Percentiles rank a stretch among this genome's conserved stretches.
Evolutionary conservation across 2,113 vertebrate species (phyloP).

Genomic region (Tetrao urogallus): DNA sequence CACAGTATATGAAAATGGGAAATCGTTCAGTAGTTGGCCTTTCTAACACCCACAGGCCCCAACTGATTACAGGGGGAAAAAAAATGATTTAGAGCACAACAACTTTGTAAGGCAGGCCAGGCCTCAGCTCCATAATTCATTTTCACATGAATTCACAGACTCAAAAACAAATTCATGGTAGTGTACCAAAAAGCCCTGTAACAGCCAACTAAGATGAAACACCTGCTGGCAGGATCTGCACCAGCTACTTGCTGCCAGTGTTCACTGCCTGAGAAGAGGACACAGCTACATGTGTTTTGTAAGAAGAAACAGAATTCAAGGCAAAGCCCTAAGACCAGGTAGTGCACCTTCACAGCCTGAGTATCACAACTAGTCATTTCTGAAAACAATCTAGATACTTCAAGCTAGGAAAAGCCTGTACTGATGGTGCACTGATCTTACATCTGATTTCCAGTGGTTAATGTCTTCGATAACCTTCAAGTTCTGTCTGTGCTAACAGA

Average conservation of each 20-base stretch:
- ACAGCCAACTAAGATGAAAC: constrained; percentile 14
- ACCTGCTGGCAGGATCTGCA: not conserved
- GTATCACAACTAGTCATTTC: not conserved
- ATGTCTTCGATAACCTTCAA: not conserved
- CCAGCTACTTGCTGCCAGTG: not conserved
- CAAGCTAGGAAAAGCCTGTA: not conserved
- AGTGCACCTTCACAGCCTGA: not conserved
- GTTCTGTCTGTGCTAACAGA: not conserved
- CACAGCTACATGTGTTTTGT: not conserved
- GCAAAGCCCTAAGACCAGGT: not conserved
- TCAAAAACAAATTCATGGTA: not conserved
- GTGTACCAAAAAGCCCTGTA: not conserved
- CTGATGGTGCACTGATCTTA: not conserved
- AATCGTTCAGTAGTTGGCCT: not conserved
- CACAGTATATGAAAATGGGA: not conserved
- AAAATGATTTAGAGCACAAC: not conserved
- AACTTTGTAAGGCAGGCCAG: not conserved
- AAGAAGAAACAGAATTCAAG: not conserved
- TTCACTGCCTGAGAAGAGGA: not conserved
- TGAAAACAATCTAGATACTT: not conserved
- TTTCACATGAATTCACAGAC: not conserved
- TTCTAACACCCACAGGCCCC: not conserved
- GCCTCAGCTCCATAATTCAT: not conserved
- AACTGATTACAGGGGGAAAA: not conserved
- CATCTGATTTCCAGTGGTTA: not conserved